These are phyloP conservation scores for Pterophyllum scalare DNA, from an alignment of 2,113 vertebrate species.

Conservation along the genomic window DNA sequence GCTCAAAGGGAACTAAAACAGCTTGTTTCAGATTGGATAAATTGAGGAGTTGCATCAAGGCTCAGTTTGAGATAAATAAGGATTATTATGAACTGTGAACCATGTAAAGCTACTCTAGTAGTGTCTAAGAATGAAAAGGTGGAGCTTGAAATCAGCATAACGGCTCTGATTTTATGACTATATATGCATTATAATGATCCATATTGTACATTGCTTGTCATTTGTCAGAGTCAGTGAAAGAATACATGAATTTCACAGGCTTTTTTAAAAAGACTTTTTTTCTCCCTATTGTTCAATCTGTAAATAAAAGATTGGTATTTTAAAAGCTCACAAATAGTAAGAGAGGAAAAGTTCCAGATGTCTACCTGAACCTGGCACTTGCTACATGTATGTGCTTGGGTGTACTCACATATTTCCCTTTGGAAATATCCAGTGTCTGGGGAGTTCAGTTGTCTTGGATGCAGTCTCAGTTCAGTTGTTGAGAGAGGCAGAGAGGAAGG, in stretches of 20 bases:
- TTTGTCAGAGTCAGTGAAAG: not conserved
- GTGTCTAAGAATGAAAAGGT: too few relatives aligned
- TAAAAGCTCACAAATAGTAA: not conserved
- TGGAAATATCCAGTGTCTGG: conserved; percentile 41
- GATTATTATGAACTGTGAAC: not conserved
- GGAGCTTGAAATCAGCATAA: too few relatives aligned
- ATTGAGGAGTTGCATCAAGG: not conserved
- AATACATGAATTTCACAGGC: not conserved
- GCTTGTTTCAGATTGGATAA: not conserved
- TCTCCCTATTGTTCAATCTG: not conserved
- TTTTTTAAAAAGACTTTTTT: not conserved
- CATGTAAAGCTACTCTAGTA: not conserved
- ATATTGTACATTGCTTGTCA: not conserved
- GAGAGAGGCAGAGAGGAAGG: conserved; percentile 45
- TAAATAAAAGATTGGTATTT: not conserved
- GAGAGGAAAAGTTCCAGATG: not conserved
- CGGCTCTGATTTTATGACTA: not conserved
- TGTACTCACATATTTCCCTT: conserved; percentile 34
- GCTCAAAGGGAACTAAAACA: not conserved
- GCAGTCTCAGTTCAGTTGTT: conserved; percentile 54
- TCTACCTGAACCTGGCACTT: not conserved
- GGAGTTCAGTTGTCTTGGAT: conserved; percentile 80
- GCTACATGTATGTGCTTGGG: not conserved
- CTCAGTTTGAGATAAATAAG: not conserved
- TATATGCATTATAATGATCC: not conserved